Evolutionary conservation across 2,113 vertebrate species (phyloP), one percentile per base, ranked within the genome.

Genomic region (Coryphaenoides rupestris): DNA sequence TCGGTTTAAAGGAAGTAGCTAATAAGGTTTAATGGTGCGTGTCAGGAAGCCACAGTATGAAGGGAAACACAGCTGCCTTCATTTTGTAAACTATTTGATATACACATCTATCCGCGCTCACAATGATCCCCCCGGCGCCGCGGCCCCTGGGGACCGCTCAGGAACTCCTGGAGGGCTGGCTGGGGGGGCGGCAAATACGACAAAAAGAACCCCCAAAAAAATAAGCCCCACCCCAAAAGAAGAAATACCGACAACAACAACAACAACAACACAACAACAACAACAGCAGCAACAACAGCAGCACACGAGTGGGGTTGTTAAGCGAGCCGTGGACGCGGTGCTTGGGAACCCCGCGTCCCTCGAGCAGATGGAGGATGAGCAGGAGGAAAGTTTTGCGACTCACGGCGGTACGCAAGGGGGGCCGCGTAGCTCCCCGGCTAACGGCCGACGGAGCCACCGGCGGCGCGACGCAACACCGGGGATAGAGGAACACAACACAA

Each of bases 61-160:
- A 91, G 95, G 94, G 93, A 98, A 99, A 98, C 95, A 98, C 95
- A 99, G 97, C 96, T 99, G 97, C 94, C 94, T 99, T 96, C 95
- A 98, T 98, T 98, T 96, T 96, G 96, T 98, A 98, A 98, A 99
- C 95, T 98, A 93, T 98, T 96, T 96, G 92, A 97, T 98, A 94
- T 93, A 96, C 95, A 94, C 94, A 95, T 96, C 93, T 94, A 93
- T 94, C 93, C 90, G n/a, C 86, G 87, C 85, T 90, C 91, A 87
- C 88, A 90, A 95, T 92, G 92, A 94, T 96, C 96, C 96, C 95
- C 94, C 95, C 92, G 90, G 92, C 91, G 84, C 81, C 86, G n/a
- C n/a, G 91, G 93, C 93, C 94, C 93, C 92, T 86, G 89, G 93
- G 94, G 94, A 94, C 93, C 92, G 91, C 91, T 93, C 92, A 95